phyloP scores from a whole-genome alignment of 2,888 invertebrate species.

The Allophyes oxyacanthae region DNA sequence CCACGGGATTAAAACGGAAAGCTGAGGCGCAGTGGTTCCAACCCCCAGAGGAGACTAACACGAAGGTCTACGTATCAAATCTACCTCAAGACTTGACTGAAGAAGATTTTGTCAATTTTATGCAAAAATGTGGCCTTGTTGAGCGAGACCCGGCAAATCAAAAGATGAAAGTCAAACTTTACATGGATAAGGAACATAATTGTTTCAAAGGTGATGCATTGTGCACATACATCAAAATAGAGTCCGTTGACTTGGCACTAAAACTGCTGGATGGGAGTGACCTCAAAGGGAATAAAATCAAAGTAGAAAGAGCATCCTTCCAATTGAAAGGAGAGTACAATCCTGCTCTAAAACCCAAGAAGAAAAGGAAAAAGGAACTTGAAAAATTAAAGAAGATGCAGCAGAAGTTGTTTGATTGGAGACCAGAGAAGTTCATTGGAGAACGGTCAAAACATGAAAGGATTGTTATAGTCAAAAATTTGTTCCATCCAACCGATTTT shows the following conservation, averaged over 20 bases:
- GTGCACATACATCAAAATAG: constrained; percentile 98
- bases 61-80: constrained; percentile 98
- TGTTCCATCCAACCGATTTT: constrained; percentile 97
- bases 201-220: constrained; percentile 98
- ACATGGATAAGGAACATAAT: constrained; percentile 94
- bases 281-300: constrained; percentile 93
- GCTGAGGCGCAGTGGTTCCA: constrained; percentile 96
- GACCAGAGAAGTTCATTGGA: constrained; percentile 96
- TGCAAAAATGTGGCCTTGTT: constrained; percentile 98
- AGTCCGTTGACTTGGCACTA: constrained; percentile 97
- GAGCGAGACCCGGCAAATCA: constrained; percentile 95
- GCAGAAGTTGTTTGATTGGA: constrained; percentile 99
- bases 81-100: constrained; percentile 96
- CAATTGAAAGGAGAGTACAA: constrained; percentile 98
- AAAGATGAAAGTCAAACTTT: constrained; percentile 97
- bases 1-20: constrained; percentile 86
- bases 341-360: constrained; percentile 97
- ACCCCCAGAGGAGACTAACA: constrained; percentile 94
- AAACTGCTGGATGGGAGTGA: constrained; percentile 97
- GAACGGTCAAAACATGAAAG: constrained; percentile 96
- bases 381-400: constrained; percentile 97
- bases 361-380: constrained; percentile 96
- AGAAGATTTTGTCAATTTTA: constrained; percentile 96
- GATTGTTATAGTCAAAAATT: constrained; percentile 97
- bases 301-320: constrained; percentile 97